A percentile compares a stretch with the other conserved stretches of the same genome.
phyloP scores from a whole-genome alignment of 2,113 vertebrate genomes.

The Ctenomys sociabilis region DNA sequence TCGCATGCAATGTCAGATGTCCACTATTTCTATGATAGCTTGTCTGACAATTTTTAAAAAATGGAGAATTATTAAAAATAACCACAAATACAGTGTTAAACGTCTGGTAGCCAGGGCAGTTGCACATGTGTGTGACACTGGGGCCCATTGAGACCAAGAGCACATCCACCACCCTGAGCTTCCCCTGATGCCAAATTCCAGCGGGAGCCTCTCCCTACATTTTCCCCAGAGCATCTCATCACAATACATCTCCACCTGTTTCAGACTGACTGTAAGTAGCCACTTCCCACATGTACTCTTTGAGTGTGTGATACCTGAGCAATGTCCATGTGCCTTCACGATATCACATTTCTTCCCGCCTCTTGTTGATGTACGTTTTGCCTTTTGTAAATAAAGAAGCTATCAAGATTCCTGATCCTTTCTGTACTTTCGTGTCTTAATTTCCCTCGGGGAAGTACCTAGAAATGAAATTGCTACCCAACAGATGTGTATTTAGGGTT shows the following conservation, averaged over 20 bases:
- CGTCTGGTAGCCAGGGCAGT: neutral
- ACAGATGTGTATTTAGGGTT: neutral
- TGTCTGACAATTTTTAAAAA: neutral
- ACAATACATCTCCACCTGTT: neutral
- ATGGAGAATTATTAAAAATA: neutral
- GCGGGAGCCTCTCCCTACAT: neutral
- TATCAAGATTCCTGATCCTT: neutral
- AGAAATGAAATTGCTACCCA: neutral
- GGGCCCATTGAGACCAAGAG: neutral
- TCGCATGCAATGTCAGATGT: neutral
- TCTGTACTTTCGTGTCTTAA: neutral
- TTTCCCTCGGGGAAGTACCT: neutral
- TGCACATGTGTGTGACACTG: too few relatives aligned
- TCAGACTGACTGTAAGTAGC: too few relatives aligned
- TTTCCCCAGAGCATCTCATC: too few relatives aligned
- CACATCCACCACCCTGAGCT: fast-evolving
- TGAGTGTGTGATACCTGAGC: neutral
- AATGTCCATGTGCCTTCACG: fast-evolving
- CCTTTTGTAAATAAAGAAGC: neutral
- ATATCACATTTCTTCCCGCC: neutral
- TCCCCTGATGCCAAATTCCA: neutral
- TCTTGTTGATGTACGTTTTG: neutral
- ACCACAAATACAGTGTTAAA: neutral
- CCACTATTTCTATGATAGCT: neutral
- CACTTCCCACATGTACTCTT: neutral